Base-by-base conservation (phyloP, 2,797 vertebrate genomes). In the Characodon lateralis region DNA sequence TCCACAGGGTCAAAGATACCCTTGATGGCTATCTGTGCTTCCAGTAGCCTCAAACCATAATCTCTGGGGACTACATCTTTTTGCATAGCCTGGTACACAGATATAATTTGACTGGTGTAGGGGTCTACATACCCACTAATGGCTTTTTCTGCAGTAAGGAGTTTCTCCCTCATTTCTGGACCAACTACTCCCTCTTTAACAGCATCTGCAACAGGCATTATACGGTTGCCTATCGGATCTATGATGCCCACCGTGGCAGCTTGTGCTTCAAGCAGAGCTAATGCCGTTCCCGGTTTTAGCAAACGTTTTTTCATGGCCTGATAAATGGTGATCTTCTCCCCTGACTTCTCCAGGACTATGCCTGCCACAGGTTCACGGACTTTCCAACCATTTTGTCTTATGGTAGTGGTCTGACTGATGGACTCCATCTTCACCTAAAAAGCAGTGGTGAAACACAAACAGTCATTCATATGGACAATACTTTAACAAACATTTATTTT, bases 1-100 rank as follows among this genome's bases (percentile, higher is more conserved):
- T 97, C 95, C 82, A 96, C 92, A 0, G 97, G 98, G 80, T 98
- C 97, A 0, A 97, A 97, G 76, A 98, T 93, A 72, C 97, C 96
- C 0, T 96, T 94, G 0, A 96, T 97, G 26, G 96, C 96, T 0
- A 97, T 95, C 92, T 99, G 98, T 0, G 98, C 97, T 90, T 99
- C 97, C 4, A 99, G 92, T 82, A 99, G 78, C 74, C 97, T 96
- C 76, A 98, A 90, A 7, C 96, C 97, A 0, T 97, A 96, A 88
- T 98, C 97, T 90, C 95, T 97, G 78, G 97, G 91, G 78, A 99
- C 95, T 55, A 99, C 83, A 3, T 97, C 97, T 91, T 99, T 99
- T 91, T 97, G 97, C 92, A 99, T 97, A 68, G 98, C 98, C 93
- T 99, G 97, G 92, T 96, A 99, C n/a, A 99, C 91, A n/a, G 97